Percentiles rank a stretch among this genome's conserved stretches.
Evolutionary conservation across 2,113 vertebrate genomes (phyloP).

Genomic region (Pandion haliaetus): DNA sequence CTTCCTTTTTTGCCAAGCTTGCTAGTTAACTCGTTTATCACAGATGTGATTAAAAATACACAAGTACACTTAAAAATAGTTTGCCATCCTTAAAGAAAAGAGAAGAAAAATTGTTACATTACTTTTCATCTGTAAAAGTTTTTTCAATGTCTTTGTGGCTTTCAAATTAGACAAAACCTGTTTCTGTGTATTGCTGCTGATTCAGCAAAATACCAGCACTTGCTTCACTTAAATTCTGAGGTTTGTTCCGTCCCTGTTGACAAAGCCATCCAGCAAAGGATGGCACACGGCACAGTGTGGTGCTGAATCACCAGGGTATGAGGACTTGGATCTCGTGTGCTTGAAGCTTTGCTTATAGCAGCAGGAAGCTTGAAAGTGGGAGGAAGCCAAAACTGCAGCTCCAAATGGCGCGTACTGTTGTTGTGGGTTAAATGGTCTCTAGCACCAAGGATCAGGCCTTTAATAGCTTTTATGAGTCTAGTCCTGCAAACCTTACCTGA

Average conservation of each 20-base stretch:
- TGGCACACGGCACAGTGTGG: neutral
- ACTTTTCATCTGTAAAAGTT: neutral
- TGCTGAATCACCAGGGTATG: neutral
- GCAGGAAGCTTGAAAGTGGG: neutral
- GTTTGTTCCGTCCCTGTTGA: neutral
- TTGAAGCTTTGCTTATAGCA: neutral
- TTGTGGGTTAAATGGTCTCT: neutral
- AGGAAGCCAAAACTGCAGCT: neutral
- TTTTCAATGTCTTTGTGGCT: neutral
- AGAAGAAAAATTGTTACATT: neutral
- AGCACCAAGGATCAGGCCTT: neutral
- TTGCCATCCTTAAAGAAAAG: neutral
- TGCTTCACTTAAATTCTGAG: neutral
- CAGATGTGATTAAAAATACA: neutral
- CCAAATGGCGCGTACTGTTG: accelerated
- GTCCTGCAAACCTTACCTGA: neutral
- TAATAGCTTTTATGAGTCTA: neutral
- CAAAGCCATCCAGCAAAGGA: neutral
- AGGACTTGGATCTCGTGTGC: accelerated
- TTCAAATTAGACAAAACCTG: neutral
- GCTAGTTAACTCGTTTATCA: neutral
- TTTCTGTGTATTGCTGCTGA: neutral
- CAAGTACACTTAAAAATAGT: neutral
- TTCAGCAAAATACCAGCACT: neutral
- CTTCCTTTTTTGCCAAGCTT: neutral